Evolutionary conservation across 2,888 invertebrate genomes (phyloP), one percentile per base, ranked within the genome.

Genomic region (Drosophila suboccidentalis): DNA sequence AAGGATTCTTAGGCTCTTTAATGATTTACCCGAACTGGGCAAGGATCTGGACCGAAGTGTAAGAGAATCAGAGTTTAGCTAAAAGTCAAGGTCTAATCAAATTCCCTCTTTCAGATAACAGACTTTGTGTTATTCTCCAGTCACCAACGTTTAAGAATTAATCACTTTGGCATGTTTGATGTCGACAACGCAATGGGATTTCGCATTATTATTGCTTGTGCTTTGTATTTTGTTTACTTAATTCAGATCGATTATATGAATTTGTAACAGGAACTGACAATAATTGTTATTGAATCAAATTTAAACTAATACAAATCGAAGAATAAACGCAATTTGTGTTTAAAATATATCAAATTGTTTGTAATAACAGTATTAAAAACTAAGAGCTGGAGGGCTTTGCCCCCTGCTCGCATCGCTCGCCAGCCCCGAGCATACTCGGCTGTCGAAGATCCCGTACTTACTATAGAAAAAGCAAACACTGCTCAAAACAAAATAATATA

Each of bases 201-300:
- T 11, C 49, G 59, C 5, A 75, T 83, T n/a, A n/a, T n/a, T 38
- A 13, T 13, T 5, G 1, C 36, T 38, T 6, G n/a, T n/a, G n/a
- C 13, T n/a, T 38, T 38, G 36, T 38, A 38, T 46, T 32, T 83
- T 13, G 17, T 82, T 1, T 87, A 63, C 29, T 49, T 82, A 4
- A 63, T 82, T 6, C 84, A 82, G 22, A 83, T 83, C 34, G 87
- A 82, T 44, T 86, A 44, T 41, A 69, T 69, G 63, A 82, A 86
- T 26, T 43, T 62, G n/a, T 43, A 34, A 46, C 46, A 19, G 1
- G 5, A 2, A 1, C 26, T 5, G 5, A 26, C 26, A 26, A 26
- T 26, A 26, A 1, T 26, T 26, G 26, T 26, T 26, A 26, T 26
- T 26, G 26, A 26, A 6, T 5, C 0, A 26, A 26, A 26, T 26